Conservation (phyloP, 2,797 vertebrate species). For the Leptatherina wallacei region DNA sequence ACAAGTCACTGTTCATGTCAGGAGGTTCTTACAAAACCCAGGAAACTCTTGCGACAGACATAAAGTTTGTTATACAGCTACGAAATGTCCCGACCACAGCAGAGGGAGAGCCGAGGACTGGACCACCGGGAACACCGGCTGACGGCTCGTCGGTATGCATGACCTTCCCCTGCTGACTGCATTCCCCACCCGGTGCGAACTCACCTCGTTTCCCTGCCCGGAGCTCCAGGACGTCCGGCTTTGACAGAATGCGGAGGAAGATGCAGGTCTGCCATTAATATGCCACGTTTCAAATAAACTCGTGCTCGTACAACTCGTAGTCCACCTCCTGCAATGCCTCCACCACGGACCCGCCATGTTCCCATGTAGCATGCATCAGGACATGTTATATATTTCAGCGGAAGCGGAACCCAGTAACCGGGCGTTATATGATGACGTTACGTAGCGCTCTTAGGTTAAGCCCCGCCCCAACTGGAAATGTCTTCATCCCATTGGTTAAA, state of each 20-base stretch:
- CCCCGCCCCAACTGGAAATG: too few relatives aligned
- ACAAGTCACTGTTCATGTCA: constrained; percentile 19
- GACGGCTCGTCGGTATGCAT: constrained; percentile 25
- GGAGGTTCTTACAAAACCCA: neutral
- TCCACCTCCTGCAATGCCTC: constrained; percentile 64
- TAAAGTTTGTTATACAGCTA: rapidly evolving
- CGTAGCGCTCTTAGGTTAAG: neutral
- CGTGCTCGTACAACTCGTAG: neutral
- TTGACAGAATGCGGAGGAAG: constrained; percentile 12
- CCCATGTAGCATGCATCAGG: neutral
- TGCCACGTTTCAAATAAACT: constrained; percentile 47
- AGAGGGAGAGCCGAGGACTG: neutral
- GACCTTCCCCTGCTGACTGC: constrained; percentile 73
- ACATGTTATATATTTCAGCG: constrained; percentile 20
- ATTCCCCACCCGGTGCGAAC: constrained; percentile 15
- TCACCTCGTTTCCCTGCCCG: constrained; percentile 51
- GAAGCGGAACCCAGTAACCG: constrained; percentile 55
- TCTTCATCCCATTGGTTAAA: too few relatives aligned
- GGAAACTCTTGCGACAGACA: neutral
- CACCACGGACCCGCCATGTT: constrained; percentile 83
- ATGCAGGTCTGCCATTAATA: constrained; percentile 18
- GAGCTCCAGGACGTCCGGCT: constrained; percentile 23
- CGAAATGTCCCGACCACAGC: neutral
- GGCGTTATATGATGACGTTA: constrained; percentile 20
- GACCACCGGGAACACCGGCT: neutral